Percentiles rank a stretch among this genome's conserved stretches.
These are phyloP conservation scores for Aphidius ervi DNA, from an alignment of 1,140 invertebrate genomes.

Conservation along the genomic window DNA sequence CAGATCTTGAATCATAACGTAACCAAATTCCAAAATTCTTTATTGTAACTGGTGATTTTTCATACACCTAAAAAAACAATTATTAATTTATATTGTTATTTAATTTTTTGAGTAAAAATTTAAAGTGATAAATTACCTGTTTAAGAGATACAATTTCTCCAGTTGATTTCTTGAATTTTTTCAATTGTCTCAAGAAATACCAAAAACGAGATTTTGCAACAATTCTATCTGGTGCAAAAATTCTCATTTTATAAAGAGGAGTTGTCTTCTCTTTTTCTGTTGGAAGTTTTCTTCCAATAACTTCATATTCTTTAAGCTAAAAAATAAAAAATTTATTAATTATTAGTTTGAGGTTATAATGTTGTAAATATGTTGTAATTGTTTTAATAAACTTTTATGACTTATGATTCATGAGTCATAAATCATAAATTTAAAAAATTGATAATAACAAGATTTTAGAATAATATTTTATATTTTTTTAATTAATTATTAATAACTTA, in stretches of 20 bases:
- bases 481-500: too few relatives aligned
- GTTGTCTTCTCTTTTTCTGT: conserved; percentile 87
- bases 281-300: conserved; percentile 95
- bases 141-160: conserved; percentile 96
- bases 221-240: conserved; percentile 96
- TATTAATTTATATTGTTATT: too few relatives aligned
- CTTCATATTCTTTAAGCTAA: conserved; percentile 95
- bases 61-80: conserved; percentile 64
- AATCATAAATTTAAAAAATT: too few relatives aligned
- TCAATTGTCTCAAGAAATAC: conserved; percentile 97
- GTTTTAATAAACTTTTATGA: too few relatives aligned
- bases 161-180: conserved; percentile 98
- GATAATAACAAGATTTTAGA: too few relatives aligned
- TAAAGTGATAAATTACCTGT: conserved; percentile 54
- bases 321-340: conserved; percentile 33
- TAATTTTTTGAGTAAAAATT: too few relatives aligned
- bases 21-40: conserved; percentile 99
- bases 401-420: too few relatives aligned
- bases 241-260: conserved; percentile 98
- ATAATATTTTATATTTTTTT: too few relatives aligned
- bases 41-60: conserved; percentile 88
- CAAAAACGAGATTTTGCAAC: conserved; percentile 99
- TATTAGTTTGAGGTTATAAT: too few relatives aligned
- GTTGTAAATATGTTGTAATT: too few relatives aligned
- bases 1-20: conserved; percentile 94